Evolutionary conservation across 2,888 invertebrate species (phyloP).

Genomic region (Pomacea canaliculata): DNA sequence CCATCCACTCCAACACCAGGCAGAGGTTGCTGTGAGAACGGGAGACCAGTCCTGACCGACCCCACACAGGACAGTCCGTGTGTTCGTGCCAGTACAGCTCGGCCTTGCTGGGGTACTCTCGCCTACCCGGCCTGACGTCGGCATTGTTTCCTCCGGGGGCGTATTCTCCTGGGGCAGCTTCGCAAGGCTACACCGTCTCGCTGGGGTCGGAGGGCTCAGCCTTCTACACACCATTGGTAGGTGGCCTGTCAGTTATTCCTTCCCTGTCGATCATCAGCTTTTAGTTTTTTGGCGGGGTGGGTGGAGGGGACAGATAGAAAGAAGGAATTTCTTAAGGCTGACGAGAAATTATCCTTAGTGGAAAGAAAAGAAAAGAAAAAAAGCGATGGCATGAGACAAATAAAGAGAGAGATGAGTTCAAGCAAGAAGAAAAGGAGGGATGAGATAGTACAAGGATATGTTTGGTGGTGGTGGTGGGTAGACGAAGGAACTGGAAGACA

Average conservation of each 20-base stretch:
- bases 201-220: conserved; percentile 80
- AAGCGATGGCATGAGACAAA: no score
- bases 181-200: conserved; percentile 65
- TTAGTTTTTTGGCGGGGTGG: not conserved
- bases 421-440: no score
- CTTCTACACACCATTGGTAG: conserved; percentile 92
- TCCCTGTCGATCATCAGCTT: not conserved
- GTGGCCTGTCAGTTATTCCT: not conserved
- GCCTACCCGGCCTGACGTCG: conserved; percentile 74
- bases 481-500: no score
- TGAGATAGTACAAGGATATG: no score
- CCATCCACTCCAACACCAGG: conserved; percentile 44
- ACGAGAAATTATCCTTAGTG: not conserved
- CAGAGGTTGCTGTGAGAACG: conserved; percentile 86
- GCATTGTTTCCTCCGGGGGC: conserved; percentile 61
- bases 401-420: no score
- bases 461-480: no score
- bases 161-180: conserved; percentile 48
- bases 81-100: conserved; percentile 78
- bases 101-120: conserved; percentile 78
- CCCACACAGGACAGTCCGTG: conserved; percentile 65
- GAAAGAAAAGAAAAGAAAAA: not conserved
- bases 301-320: not conserved
- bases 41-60: conserved; percentile 74
- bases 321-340: not conserved